Conservation (phyloP, 2,888 invertebrate species). For the Cataglyphis cursor region DNA sequence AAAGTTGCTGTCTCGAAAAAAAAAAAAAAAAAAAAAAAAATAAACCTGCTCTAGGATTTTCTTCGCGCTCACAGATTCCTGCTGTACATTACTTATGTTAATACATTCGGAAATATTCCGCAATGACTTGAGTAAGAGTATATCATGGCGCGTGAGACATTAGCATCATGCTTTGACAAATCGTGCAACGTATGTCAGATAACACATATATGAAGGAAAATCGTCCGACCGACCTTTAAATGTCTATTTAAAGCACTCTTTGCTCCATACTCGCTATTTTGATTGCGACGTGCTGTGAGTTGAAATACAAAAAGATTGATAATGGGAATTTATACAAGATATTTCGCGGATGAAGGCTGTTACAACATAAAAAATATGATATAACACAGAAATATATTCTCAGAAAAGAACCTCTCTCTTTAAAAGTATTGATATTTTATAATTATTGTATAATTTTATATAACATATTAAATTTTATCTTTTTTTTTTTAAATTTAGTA, state of each 20-base stretch:
- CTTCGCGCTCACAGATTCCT: not conserved
- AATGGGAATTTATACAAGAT: not conserved
- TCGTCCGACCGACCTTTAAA: conserved; percentile 35
- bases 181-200: conserved; percentile 37
- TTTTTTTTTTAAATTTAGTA: not conserved
- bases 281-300: conserved; percentile 4
- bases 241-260: conserved; percentile 29
- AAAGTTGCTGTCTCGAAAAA: conserved; percentile 1
- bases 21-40: not conserved
- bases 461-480: not conserved
- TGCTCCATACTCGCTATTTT: conserved; percentile 12
- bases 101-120: conserved; percentile 35
- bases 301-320: conserved; percentile 22
- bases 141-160: conserved; percentile 6
- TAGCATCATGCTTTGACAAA: conserved; percentile 34
- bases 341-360: not conserved
- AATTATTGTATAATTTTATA: not conserved
- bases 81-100: conserved; percentile 15
- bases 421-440: not conserved
- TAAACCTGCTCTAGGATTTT: not conserved
- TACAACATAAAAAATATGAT: not conserved
- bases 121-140: conserved; percentile 3
- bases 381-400: not conserved
- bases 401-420: not conserved
- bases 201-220: conserved; percentile 31